Evolutionary conservation across 2,888 invertebrate species (phyloP), one percentile per base, ranked within the genome.

Genomic region (Pristionchus entomophagus): DNA sequence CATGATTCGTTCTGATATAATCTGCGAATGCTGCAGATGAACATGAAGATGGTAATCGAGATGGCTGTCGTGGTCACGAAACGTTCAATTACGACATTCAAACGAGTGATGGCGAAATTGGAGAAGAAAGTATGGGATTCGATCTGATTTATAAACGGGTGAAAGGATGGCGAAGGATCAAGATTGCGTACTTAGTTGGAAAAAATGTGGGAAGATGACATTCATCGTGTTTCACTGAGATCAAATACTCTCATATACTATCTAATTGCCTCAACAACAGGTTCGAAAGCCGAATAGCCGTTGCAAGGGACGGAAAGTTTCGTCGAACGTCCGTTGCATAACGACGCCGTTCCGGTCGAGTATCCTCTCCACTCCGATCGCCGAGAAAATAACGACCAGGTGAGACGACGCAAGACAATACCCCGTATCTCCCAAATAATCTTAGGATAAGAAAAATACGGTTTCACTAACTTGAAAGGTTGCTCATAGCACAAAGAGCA

Each of bases 61-160:
- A 91, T 89, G n/a, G 88, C 89, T n/a, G 89, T 89, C 29, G 87
- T 89, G 41, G 92, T 93, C 86, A 88, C 92, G 78, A 93, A 92
- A 62, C 89, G 93, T 86, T 92, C 92, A 88, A 89, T 90, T 38
- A 85, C 87, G 5, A 93, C 91, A 17, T 90, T 93, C 85, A 86
- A 89, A 19, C 88, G 90, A 41, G 87, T 91, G 38, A 93, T 93
- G 86, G 83, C 87, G 49, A 87, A 89, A 38, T 91, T 88, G 62
- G 92, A 92, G 86, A 87, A 89, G 80, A 89, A 92, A 87, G 92
- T 92, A 53, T n/a, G 53, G 19, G 10, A 26, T 12, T 51, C 53
- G 53, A 53, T 53, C 4, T 53, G 53, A 22, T 19, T 4, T 65
- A 65, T 3, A 32, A 2, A 14, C 26, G n/a, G n/a, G n/a, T n/a